Evolutionary conservation across 2,888 invertebrate species (phyloP), one percentile per base, ranked within the genome.

Genomic region (Chirona hameri): DNA sequence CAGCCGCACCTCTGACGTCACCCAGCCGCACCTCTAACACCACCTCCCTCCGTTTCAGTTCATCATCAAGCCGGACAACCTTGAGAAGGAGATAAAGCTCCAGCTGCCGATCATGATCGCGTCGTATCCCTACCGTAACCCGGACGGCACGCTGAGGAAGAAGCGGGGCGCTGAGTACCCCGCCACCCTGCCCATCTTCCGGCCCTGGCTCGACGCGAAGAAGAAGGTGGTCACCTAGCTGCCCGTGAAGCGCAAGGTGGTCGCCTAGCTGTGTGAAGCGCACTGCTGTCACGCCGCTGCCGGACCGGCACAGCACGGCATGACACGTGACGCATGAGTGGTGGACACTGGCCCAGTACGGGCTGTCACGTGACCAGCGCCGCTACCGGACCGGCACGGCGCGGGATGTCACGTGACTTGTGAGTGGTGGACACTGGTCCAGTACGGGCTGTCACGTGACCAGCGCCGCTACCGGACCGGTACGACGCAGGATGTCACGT

Each of bases 81-180:
- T 96, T 87, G 96, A 96, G 88, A 96, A 96, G 88, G 94, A 95
- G 87, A 94, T 97, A 82, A 96, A 96, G 88, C 90, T 97, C 7
- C 97, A 97, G 88, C 90, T 97, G 87, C 97, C 97, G 21, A 95
- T 97, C 84, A 92, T 96, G 87, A 91, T 97, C 89, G 97, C 96
- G 48, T 97, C 96, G 24, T 97, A 97, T 89, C 97, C 97, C 1
- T 91, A 96, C 87, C 90, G 93, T 83, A 87, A 88, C 90, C 90
- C 85, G 91, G 91, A 92, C 52, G 90, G 89, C 4, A 89, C 89
- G 0, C 86, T 90, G 29, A 87, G 88, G 83, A 86, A 88, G 80
- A 94, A 94, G 86, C 92, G 93, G 57, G 95, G 95, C 85, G 94
- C 95, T 24, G 95, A 96, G 89, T 97, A 96, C 89, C 97, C 97